Conservation (phyloP, 2,797 vertebrate species). For the Acridotheres tristis region DNA sequence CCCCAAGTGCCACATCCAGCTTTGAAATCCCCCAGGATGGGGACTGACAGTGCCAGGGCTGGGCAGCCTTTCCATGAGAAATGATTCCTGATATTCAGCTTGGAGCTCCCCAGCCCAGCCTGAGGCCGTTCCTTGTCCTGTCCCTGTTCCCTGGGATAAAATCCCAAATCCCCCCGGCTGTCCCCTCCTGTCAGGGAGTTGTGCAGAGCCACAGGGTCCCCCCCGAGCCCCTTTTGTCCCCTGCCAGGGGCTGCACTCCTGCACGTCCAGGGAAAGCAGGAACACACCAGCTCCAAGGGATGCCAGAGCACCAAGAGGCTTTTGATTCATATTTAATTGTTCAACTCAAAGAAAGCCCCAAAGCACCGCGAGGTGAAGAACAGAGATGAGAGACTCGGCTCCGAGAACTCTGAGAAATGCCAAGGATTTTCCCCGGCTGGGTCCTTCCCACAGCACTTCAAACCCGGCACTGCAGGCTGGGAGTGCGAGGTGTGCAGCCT, state of each 20-base stretch:
- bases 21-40: background rate
- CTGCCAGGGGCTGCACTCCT: background rate
- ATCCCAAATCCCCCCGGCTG: background rate
- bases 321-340: slow-evolving; percentile 66
- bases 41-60: background rate
- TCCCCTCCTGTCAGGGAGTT: no score
- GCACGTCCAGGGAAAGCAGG: background rate
- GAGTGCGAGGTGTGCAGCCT: background rate
- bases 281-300: background rate
- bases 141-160: background rate
- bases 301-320: background rate
- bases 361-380: background rate
- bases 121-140: background rate
- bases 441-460: background rate
- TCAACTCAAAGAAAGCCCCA: slow-evolving; percentile 31
- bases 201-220: no score
- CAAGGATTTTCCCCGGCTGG: background rate
- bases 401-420: background rate
- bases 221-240: no score
- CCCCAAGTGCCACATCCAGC: background rate
- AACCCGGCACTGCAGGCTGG: background rate
- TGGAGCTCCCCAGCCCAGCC: background rate
- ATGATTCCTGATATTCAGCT: fast-evolving
- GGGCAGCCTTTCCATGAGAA: background rate
- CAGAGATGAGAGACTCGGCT: background rate